phyloP scores from a whole-genome alignment of 2,113 vertebrate genomes.

The Camelus dromedarius region DNA sequence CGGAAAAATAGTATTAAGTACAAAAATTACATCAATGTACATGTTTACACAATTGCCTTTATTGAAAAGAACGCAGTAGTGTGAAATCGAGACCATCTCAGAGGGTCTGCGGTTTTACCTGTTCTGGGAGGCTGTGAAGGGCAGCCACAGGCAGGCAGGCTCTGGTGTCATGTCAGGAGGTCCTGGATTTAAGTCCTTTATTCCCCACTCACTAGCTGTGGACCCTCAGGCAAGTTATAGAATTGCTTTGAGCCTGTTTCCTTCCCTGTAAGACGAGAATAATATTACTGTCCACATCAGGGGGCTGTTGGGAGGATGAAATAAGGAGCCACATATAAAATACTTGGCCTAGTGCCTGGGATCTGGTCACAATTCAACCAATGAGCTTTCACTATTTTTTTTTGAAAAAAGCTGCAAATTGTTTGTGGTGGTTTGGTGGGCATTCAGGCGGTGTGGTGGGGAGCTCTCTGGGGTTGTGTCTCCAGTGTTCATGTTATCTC shows the following conservation, averaged over 20 bases:
- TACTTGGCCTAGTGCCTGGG: neutral
- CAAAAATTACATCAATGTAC: neutral
- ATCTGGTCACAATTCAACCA: neutral
- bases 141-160: neutral
- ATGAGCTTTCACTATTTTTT: neutral
- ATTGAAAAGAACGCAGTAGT: neutral
- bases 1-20: neutral
- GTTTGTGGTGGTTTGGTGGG: neutral
- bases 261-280: neutral
- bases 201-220: neutral
- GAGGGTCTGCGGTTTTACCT: neutral
- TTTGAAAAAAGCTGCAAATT: neutral
- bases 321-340: neutral
- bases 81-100: neutral
- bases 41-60: neutral
- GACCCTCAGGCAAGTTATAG: too few relatives aligned
- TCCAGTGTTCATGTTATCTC: neutral
- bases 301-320: neutral
- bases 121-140: neutral
- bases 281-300: neutral
- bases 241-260: neutral
- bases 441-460: neutral
- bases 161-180: neutral
- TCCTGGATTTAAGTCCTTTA: neutral
- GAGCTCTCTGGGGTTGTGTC: neutral